Evolutionary conservation across 2,113 vertebrate species (phyloP).

Genomic region (Rostratula benghalensis): DNA sequence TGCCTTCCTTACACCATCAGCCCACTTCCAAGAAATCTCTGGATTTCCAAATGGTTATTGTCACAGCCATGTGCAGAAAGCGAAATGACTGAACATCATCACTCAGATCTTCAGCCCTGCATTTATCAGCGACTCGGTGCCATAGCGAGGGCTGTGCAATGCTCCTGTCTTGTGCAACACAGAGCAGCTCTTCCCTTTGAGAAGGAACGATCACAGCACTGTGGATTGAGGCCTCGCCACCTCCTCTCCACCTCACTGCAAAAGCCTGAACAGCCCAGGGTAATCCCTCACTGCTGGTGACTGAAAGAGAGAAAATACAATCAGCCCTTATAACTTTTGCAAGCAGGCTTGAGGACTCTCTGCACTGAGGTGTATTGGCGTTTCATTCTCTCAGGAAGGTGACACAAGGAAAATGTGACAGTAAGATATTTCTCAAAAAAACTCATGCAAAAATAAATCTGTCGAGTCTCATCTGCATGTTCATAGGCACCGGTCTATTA

Average conservation of each 20-base stretch:
- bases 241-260: not conserved
- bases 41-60: not conserved
- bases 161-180: not conserved
- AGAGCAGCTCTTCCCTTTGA: not conserved
- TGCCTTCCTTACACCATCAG: not conserved
- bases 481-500: not conserved
- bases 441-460: not conserved
- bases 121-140: rapidly evolving
- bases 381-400: not conserved
- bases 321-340: rapidly evolving
- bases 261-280: not conserved
- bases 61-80: not conserved
- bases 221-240: not conserved
- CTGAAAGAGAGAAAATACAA: not conserved
- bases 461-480: not conserved
- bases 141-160: rapidly evolving
- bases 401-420: not conserved
- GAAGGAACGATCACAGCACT: not conserved
- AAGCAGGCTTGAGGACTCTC: not conserved
- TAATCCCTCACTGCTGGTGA: not conserved
- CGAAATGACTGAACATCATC: not conserved
- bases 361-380: not conserved
- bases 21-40: not conserved
- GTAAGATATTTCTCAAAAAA: not conserved
- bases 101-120: not conserved